These are phyloP conservation scores for Lophius piscatorius DNA, from an alignment of 2,113 vertebrate genomes.

Conservation along the genomic window DNA sequence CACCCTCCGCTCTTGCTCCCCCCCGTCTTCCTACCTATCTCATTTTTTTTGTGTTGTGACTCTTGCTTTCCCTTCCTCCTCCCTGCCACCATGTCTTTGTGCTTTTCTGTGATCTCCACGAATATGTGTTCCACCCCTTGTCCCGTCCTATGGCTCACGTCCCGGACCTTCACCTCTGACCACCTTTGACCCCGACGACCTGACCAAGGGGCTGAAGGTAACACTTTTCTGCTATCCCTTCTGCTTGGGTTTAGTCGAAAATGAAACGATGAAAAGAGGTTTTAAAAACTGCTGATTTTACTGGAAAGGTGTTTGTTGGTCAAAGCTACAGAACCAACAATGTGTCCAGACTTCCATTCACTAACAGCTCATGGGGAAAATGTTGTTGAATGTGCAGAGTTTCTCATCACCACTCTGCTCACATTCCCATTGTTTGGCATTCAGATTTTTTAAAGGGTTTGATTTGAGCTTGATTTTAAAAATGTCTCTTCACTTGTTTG, in stretches of 20 bases:
- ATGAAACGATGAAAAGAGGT: neutral
- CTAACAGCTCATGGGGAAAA: conserved; percentile 69
- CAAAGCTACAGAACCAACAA: conserved; percentile 54
- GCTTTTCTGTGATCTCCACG: conserved; percentile 61
- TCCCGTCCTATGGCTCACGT: conserved; percentile 77
- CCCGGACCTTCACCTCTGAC: conserved; percentile 76
- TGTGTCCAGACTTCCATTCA: conserved; percentile 66
- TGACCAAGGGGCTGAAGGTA: conserved; percentile 78
- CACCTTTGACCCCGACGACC: conserved; percentile 70
- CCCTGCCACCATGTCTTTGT: conserved; percentile 59
- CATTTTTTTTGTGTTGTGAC: conserved; percentile 28
- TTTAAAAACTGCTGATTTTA: conserved; percentile 33
- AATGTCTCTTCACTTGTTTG: conserved; percentile 32
- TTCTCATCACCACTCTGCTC: conserved; percentile 77
- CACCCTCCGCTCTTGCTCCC: conserved; percentile 41
- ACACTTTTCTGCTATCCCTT: conserved; percentile 76
- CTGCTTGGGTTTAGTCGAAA: conserved; percentile 56
- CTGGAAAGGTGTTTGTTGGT: conserved; percentile 63
- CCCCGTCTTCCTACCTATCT: neutral
- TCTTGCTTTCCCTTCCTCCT: conserved; percentile 27
- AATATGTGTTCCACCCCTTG: conserved; percentile 73
- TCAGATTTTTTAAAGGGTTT: conserved; percentile 32
- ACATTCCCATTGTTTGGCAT: conserved; percentile 86
- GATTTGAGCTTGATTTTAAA: conserved; percentile 15
- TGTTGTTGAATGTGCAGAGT: conserved; percentile 82